phyloP scores from a whole-genome alignment of 2,888 invertebrate genomes.

The Rhagium mordax region DNA sequence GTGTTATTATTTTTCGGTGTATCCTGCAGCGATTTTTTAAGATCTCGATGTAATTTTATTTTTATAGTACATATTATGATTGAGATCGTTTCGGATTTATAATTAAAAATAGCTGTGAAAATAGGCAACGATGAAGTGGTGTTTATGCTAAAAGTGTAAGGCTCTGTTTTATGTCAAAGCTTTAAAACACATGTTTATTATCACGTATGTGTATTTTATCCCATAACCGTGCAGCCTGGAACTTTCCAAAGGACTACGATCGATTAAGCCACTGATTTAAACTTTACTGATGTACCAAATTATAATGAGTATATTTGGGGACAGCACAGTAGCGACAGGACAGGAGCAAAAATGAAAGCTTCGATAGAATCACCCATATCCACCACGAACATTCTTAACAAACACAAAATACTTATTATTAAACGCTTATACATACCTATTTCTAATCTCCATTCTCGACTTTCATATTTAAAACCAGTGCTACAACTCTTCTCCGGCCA shows the following conservation, averaged over 20 bases:
- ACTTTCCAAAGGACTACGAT: neutral
- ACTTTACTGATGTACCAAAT: no score
- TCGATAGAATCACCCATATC: neutral
- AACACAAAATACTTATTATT: neutral
- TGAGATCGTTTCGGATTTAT: conserved; percentile 17
- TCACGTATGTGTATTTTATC: conserved; percentile 1
- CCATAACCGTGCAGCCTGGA: conserved; percentile 1
- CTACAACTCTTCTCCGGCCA: neutral
- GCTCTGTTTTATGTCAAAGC: conserved; percentile 19
- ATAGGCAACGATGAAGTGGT: conserved; percentile 15
- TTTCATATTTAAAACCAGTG: neutral
- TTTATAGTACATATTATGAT: conserved; percentile 1
- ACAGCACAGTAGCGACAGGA: no score
- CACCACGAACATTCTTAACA: neutral
- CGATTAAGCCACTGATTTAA: no score
- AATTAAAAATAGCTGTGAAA: conserved; percentile 24
- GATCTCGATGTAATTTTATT: neutral
- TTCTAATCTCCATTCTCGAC: neutral
- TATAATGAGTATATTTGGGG: no score
- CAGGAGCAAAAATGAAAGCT: no score
- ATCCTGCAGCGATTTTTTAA: neutral
- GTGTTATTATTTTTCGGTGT: neutral
- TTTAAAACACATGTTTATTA: conserved; percentile 27
- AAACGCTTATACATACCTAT: neutral
- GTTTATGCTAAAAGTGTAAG: conserved; percentile 11